Evolutionary conservation across 2,888 invertebrate species (phyloP).

Genomic region (Tipula unca): DNA sequence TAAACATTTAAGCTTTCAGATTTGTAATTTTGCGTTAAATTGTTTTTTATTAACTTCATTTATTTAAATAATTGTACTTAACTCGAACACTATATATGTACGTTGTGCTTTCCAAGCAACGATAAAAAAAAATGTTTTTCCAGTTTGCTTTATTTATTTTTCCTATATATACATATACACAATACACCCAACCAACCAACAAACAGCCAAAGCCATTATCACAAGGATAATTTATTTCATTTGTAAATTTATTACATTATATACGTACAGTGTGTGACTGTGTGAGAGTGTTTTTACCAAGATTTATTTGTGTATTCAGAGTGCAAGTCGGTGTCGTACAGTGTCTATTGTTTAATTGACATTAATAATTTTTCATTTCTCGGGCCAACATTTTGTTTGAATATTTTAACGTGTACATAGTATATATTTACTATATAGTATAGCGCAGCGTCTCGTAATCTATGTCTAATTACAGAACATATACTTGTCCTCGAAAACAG

Average conservation of each 20-base stretch:
- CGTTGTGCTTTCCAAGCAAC: neutral
- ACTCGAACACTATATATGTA: neutral
- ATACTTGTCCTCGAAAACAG: no score
- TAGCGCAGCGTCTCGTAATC: neutral
- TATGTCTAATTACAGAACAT: neutral
- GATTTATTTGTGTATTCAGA: neutral
- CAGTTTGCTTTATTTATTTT: neutral
- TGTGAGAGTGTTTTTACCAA: neutral
- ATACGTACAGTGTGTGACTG: neutral
- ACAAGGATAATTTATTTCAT: neutral
- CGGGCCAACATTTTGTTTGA: neutral
- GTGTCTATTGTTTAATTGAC: neutral
- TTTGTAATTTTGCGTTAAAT: conserved; percentile 8
- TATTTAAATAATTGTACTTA: conserved; percentile 8
- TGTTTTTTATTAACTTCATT: conserved; percentile 8
- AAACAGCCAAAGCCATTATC: neutral
- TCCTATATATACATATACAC: neutral
- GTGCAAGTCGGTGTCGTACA: neutral
- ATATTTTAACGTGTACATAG: neutral
- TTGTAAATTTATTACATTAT: neutral
- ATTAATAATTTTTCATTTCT: neutral
- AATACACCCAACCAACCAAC: neutral
- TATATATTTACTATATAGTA: no score
- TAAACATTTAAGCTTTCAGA: conserved; percentile 8
- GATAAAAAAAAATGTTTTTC: neutral